phyloP scores from a whole-genome alignment of 2,797 vertebrate species.

The Mycteria americana region DNA sequence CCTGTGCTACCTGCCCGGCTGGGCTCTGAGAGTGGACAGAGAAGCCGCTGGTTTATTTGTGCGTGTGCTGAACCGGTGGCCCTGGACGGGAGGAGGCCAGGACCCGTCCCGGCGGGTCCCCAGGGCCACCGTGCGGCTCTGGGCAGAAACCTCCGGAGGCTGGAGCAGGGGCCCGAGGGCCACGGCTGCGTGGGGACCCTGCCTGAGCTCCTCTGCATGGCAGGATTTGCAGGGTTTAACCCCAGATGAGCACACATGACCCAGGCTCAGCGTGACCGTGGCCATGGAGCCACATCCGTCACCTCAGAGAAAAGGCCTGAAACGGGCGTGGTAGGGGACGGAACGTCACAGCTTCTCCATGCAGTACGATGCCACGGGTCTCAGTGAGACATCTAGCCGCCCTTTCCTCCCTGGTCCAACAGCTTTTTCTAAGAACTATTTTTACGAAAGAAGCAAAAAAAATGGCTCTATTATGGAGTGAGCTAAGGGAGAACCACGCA shows the following conservation, averaged over 20 bases:
- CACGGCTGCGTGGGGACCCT: accelerated
- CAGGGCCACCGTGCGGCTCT: not conserved
- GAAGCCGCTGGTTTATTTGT: not conserved
- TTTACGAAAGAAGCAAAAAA: not conserved
- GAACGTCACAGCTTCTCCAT: not conserved
- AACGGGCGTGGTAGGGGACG: not conserved
- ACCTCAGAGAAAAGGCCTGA: not conserved
- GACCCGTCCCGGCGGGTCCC: accelerated
- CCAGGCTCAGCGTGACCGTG: accelerated
- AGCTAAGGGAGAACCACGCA: not conserved
- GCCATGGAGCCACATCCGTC: too few relatives aligned
- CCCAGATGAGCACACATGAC: accelerated
- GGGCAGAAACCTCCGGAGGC: not conserved
- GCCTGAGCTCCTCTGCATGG: too few relatives aligned
- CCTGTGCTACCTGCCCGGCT: not conserved
- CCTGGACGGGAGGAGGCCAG: not conserved
- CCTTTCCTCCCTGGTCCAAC: not conserved
- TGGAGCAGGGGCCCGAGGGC: not conserved
- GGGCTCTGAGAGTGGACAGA: not conserved
- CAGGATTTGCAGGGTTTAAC: not conserved
- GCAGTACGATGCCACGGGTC: too few relatives aligned
- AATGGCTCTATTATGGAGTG: not conserved
- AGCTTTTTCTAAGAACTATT: not conserved
- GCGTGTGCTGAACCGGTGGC: too few relatives aligned
- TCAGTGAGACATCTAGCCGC: not conserved